phyloP scores from a whole-genome alignment of 2,888 invertebrate species.

The Achlya flavicornis region DNA sequence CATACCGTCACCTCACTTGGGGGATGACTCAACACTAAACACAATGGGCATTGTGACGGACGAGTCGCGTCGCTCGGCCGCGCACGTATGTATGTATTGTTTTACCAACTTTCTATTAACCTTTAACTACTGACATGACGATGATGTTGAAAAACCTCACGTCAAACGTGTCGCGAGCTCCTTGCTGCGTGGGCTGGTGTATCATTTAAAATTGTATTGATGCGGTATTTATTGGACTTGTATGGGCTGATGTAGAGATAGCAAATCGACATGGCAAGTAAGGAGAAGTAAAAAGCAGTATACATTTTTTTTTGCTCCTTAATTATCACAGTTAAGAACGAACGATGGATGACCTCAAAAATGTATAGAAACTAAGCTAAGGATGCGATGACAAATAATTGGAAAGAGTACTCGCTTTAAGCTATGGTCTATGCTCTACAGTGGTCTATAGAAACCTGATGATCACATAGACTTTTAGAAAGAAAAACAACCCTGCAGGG shows the following conservation, averaged over 20 bases:
- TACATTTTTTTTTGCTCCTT: no score
- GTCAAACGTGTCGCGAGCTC: slow-evolving; percentile 33
- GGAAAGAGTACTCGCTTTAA: no score
- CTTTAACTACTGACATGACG: slow-evolving; percentile 58
- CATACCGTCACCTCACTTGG: slow-evolving; percentile 33
- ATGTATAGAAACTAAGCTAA: no score
- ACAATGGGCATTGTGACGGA: slow-evolving; percentile 65
- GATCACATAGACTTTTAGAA: no score
- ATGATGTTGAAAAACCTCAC: slow-evolving; percentile 57
- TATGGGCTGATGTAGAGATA: neutral
- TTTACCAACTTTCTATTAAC: slow-evolving; percentile 70
- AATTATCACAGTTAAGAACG: no score
- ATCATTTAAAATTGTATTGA: neutral
- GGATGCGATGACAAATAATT: no score
- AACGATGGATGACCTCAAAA: no score
- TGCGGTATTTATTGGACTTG: neutral
- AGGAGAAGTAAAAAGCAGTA: no score
- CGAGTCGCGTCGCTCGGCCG: slow-evolving; percentile 16
- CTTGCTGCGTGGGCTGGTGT: slow-evolving; percentile 20
- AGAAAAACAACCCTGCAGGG: no score
- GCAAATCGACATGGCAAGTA: neutral
- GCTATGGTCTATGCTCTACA: no score
- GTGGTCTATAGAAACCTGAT: no score
- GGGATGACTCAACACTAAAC: slow-evolving; percentile 52
- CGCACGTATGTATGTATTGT: slow-evolving; percentile 46